A percentile compares a stretch with the other conserved stretches of the same genome.
Evolutionary conservation across 2,797 vertebrate species (phyloP).

Genomic region (Gila robusta): DNA sequence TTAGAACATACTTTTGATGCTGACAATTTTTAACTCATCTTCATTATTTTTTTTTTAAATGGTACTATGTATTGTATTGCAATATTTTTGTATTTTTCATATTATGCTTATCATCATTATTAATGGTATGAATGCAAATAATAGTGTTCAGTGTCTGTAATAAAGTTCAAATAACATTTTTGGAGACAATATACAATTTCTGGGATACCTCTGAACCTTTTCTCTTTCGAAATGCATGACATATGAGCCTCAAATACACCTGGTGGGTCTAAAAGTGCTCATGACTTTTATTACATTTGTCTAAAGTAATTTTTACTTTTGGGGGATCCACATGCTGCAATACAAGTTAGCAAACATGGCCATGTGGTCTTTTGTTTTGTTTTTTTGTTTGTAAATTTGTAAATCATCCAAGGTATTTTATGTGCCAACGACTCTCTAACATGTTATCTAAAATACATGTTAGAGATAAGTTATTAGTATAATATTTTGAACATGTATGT

Average conservation of each 20-base stretch:
- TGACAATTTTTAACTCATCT: too few relatives aligned
- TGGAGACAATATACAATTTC: neutral
- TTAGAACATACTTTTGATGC: neutral
- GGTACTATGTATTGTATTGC: too few relatives aligned
- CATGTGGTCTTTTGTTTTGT: neutral
- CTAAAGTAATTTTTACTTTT: neutral
- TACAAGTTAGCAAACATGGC: neutral
- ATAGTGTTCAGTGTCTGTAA: neutral
- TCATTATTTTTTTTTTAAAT: neutral
- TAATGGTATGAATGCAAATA: neutral
- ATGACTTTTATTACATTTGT: neutral
- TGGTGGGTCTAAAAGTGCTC: neutral
- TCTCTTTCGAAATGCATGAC: neutral
- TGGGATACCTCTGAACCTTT: neutral
- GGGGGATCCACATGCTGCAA: neutral
- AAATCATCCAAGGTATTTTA: too few relatives aligned
- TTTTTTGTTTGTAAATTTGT: neutral
- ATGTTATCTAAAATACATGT: neutral
- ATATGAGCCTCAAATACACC: neutral
- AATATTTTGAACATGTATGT: neutral
- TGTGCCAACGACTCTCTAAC: neutral
- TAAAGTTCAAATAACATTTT: neutral
- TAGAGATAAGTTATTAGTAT: too few relatives aligned
- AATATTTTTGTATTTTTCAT: neutral
- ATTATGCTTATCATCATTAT: neutral